Evolutionary conservation across 2,888 invertebrate species (phyloP).

Genomic region (Scaptomyza caliginosa): DNA sequence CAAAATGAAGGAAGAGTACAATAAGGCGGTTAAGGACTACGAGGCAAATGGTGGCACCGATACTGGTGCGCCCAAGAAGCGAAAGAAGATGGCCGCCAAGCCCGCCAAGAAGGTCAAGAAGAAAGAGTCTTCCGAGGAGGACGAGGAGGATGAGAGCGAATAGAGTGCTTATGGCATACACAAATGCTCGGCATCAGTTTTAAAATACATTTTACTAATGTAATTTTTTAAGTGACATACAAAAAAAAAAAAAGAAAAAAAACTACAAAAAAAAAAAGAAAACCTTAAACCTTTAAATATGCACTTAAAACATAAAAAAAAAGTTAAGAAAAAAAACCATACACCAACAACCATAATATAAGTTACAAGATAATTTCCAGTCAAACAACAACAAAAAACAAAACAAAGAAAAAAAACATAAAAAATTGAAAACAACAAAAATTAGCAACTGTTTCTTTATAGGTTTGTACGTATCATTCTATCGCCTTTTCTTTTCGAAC

Average conservation of each 20-base stretch:
- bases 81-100: conserved; percentile 85
- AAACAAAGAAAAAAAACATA: conserved; percentile 39
- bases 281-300: conserved; percentile 71
- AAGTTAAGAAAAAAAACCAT: conserved; percentile 6
- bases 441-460: conserved; percentile 69
- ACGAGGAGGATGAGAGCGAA: conserved; percentile 88
- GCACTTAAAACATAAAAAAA: conserved; percentile 58
- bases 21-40: conserved; percentile 94
- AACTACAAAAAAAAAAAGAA: conserved; percentile 35
- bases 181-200: conserved; percentile 76
- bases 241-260: conserved; percentile 31
- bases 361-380: conserved; percentile 71
- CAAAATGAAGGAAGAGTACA: conserved; percentile 95
- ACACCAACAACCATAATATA: conserved; percentile 70
- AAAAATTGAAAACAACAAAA: conserved; percentile 43
- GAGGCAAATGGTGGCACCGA: conserved; percentile 90
- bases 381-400: conserved; percentile 47
- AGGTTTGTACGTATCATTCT: conserved; percentile 70
- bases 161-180: conserved; percentile 81
- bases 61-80: conserved; percentile 86
- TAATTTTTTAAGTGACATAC: conserved; percentile 81
- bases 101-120: conserved; percentile 85
- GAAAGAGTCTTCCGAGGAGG: conserved; percentile 88
- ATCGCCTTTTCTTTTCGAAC: conserved; percentile 37
- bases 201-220: conserved; percentile 83